These are phyloP conservation scores for Linyphia triangularis DNA, from an alignment of 2,888 invertebrate genomes.

Conservation along the genomic window DNA sequence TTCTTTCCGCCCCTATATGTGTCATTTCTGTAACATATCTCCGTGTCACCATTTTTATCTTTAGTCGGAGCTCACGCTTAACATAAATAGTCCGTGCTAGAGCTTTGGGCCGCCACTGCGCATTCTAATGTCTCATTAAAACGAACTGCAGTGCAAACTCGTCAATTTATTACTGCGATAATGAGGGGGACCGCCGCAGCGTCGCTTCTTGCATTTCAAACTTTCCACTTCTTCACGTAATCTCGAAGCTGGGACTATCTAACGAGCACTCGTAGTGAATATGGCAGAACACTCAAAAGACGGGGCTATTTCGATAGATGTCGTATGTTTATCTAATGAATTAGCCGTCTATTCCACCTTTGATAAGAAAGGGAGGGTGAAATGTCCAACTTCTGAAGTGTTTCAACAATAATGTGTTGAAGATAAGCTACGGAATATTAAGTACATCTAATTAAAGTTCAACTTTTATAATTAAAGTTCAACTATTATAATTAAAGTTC, in stretches of 20 bases:
- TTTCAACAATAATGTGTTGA: too few species aligned
- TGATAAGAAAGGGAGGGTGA: not conserved
- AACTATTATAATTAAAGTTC: too few species aligned
- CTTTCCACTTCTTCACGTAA: not conserved
- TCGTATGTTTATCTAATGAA: not conserved
- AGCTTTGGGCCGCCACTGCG: not conserved
- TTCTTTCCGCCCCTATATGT: not conserved
- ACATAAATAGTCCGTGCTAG: constrained; percentile 12
- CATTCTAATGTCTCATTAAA: constrained; percentile 42
- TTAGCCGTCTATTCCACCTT: not conserved
- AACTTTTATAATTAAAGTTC: too few species aligned
- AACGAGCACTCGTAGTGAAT: not conserved
- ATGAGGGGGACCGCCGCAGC: not conserved
- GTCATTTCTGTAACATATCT: constrained; percentile 25
- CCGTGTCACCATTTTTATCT: constrained; percentile 14
- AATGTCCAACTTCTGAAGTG: not conserved
- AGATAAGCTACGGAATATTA: too few species aligned
- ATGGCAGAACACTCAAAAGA: not conserved
- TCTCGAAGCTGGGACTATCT: not conserved
- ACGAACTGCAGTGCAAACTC: not conserved
- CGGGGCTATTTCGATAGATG: not conserved
- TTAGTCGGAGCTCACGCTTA: not conserved
- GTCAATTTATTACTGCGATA: constrained; percentile 40
- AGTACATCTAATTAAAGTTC: too few species aligned
- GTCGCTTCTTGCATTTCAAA: constrained; percentile 15